Base-by-base conservation (phyloP, 2,888 invertebrate species). In the Apamea crenata region DNA sequence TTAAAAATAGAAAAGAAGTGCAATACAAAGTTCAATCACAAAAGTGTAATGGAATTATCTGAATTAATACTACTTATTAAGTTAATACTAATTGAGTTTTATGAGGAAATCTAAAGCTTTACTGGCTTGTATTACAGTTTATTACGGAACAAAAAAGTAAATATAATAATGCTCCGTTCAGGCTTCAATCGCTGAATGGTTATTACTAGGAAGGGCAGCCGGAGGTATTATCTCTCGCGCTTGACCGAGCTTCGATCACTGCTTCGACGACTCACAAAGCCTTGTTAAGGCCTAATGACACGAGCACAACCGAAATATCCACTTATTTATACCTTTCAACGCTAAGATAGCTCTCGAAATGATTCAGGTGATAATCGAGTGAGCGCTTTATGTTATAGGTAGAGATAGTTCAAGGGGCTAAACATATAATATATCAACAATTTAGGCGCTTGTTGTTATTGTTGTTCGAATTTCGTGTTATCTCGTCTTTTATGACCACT, bases 231-330 rank as follows among this genome's bases (percentile, higher is more conserved):
- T 96, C 96, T 96, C 96, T 96, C 91, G 91, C 95, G 94, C 95
- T 96, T 95, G 96, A 96, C 95, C 95, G 96, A 94, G 94, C 95
- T 95, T 94, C 94, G 95, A 96, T 96, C 95, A 94, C 94, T 92
- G 95, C 92, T 92, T 94, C 95, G 93, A 91, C 94, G 94, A 93
- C 92, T 94, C 89, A 94, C 91, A 95, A 95, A 95, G 95, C 95
- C 95, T 96, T 96, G 95, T 96, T 95, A 95, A 93, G 93, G 93
- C 93, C 93, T 95, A 96, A 95, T 95, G 96, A 95, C 93, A 95
- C 92, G 94, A 93, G 93, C 94, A 93, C 92, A 93, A 93, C 91
- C 91, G 90, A 93, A 93, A 93, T 93, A 90, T 92, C 91, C 92
- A 93, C 94, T 94, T 95, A 94, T 94, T 93, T 93, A 92, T 93